Conservation (phyloP, 1,140 invertebrate species). For the Bombus impatiens region DNA sequence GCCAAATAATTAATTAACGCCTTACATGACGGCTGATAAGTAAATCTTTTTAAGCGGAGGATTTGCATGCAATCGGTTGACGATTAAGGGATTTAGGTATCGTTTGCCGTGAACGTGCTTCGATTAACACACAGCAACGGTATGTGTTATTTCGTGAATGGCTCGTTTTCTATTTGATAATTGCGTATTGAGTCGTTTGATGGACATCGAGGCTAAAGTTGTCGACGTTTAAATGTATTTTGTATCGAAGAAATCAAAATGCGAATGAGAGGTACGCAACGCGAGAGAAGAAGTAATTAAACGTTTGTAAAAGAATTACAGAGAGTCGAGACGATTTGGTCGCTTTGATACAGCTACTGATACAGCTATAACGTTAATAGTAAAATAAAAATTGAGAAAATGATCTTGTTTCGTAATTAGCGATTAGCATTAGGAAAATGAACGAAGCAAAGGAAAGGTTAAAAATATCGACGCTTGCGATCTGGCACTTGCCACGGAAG, state of each 20-base stretch:
- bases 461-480: not conserved
- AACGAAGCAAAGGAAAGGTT: too few relatives aligned
- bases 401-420: too few relatives aligned
- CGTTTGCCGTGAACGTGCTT: not conserved
- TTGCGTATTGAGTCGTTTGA: not conserved
- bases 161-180: not conserved
- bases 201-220: too few relatives aligned
- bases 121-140: not conserved
- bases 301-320: not conserved
- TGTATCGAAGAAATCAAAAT: not conserved
- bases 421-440: not conserved
- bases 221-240: not conserved
- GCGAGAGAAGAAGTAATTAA: not conserved
- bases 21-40: conserved; percentile 65
- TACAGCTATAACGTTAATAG: too few relatives aligned
- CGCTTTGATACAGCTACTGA: too few relatives aligned
- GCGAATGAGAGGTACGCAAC: too few relatives aligned
- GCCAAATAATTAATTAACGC: conserved; percentile 65
- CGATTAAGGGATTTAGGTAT: conserved; percentile 21
- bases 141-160: too few relatives aligned
- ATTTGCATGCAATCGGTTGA: conserved; percentile 48
- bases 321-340: too few relatives aligned
- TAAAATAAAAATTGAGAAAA: too few relatives aligned
- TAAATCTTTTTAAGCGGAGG: conserved; percentile 64
- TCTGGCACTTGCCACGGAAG: too few relatives aligned